phyloP scores from a whole-genome alignment of 2,888 invertebrate species.

The Eupelmus urozonus region DNA sequence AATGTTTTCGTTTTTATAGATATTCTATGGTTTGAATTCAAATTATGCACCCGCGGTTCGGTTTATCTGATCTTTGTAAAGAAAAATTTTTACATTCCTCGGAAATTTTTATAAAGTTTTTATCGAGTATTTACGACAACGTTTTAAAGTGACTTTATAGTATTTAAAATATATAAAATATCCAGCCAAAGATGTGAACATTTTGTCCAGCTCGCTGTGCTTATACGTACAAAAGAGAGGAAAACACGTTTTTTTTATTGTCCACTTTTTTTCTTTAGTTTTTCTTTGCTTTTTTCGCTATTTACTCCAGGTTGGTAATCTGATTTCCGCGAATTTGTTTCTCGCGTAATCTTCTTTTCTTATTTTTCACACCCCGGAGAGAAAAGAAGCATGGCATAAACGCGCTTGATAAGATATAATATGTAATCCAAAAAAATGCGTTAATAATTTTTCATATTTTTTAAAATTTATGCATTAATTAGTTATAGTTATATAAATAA shows the following conservation, averaged over 20 bases:
- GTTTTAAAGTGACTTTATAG: conserved; percentile 52
- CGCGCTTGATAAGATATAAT: conserved; percentile 21
- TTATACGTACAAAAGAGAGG: conserved; percentile 24
- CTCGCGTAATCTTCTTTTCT: conserved; percentile 27
- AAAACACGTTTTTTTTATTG: conserved; percentile 45
- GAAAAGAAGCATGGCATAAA: conserved; percentile 31
- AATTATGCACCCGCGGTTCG: not conserved
- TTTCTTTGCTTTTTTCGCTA: conserved; percentile 22
- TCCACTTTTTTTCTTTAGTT: conserved; percentile 25
- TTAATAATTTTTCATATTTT: conserved; percentile 34
- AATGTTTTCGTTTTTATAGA: conserved; percentile 35
- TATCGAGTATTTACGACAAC: conserved; percentile 14
- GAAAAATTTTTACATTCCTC: conserved; percentile 47
- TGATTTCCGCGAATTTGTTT: conserved; percentile 36
- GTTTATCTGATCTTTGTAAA: conserved; percentile 14
- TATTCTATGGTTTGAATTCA: no score
- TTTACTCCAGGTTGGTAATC: conserved; percentile 40
- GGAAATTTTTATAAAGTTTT: not conserved
- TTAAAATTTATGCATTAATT: conserved; percentile 23
- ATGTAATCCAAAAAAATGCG: conserved; percentile 24
- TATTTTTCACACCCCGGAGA: conserved; percentile 28
- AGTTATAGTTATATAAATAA: conserved; percentile 19
- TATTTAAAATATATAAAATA: conserved; percentile 27
- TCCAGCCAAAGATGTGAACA: conserved; percentile 58
- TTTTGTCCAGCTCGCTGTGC: conserved; percentile 55